Evolutionary conservation across 2,797 vertebrate species (phyloP), one percentile per base, ranked within the genome.

Genomic region (Hyperoplus lanceolatus): DNA sequence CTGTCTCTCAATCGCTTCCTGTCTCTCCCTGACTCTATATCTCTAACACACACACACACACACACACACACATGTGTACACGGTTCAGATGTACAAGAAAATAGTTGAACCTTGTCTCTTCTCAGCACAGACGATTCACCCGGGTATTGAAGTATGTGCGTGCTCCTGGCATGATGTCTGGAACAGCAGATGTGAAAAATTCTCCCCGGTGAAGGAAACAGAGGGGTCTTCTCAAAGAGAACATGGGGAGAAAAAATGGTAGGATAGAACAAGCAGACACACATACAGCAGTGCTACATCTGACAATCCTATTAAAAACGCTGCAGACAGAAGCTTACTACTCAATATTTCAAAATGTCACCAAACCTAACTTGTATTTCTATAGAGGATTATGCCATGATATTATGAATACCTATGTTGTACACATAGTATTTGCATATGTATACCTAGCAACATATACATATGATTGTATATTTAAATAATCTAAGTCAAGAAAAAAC

Each of bases 81-180:
- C 61, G 69, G 66, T 82, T 79, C 59, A 80, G 61, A 81, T 80
- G 66, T 73, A 77, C 56, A 81, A 64, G 58, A 80, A 64, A 77
- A 80, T 49, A 79, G 89, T 73, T 83, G 78, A 89, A 84, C 76
- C 72, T 82, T 80, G 76, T 77, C 59, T 79, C 77, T 80, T 86
- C 65, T 70, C 84, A 73, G 70, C 46, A 60, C 56, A 64, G 18
- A 74, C 62, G 50, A 80, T 50, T 73, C 81, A 77, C 85, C 39
- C 48, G 85, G 70, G 87, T 83, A 66, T 79, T 80, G 76, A 73
- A 71, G 77, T 79, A 85, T 70, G 77, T 79, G 59, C 64, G 2
- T 65, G 76, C 76, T 65, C 74, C 76, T 81, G 76, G 75, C 85
- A 88, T 70, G 71, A 53, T 70, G 87, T 85, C 80, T 83, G 60